Evolutionary conservation across 2,113 vertebrate species (phyloP), one percentile per base, ranked within the genome.

Genomic region (Struthio camelus): DNA sequence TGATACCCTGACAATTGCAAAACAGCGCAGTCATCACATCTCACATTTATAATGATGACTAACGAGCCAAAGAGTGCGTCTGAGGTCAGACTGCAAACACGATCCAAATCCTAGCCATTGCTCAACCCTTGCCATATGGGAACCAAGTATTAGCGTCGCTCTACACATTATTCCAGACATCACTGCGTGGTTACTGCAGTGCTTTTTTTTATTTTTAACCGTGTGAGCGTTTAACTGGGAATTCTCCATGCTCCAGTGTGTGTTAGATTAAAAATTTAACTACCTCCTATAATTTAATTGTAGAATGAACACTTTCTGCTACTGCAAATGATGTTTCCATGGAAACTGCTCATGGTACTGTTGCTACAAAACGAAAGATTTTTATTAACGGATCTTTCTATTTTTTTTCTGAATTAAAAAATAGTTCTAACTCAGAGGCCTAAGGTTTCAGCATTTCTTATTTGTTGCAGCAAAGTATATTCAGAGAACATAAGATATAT

Each of bases 211-310:
- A 65, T 87, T 94, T 95, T 78, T 88, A 93, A 90, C 56, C 40
- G 66, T 40, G 65, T 85, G 81, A 87, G 59, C 87, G 75, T n/a
- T 94, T 94, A 18, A 27, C 81, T 94, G 86, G 90, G 91, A 96
- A 90, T 80, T 80, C 87, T 97, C 85, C 79, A 75, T 59, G 76
- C 75, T 96, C 76, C 94, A 80, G 92, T 91, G 89, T 70, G 83
- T 73, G 50, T 93, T 97, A 95, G 93, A 98, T 97, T 54, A 94
- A 96, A 97, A 95, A 96, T 89, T 81, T 95, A 97, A 96, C 94
- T 91, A 81, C 75, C 58, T 92, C 81, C 38, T 85, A 70, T 90
- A 78, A 95, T 96, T 96, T 97, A 95, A 96, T 96, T 96, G 88
- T 79, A 88, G 94, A 96, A 97, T 80, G 87, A 97, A 79, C 32